These are phyloP conservation scores for Paelopatides confundens DNA, from an alignment of 53 echinoderm and acorn worm genomes.

Conservation along the genomic window DNA sequence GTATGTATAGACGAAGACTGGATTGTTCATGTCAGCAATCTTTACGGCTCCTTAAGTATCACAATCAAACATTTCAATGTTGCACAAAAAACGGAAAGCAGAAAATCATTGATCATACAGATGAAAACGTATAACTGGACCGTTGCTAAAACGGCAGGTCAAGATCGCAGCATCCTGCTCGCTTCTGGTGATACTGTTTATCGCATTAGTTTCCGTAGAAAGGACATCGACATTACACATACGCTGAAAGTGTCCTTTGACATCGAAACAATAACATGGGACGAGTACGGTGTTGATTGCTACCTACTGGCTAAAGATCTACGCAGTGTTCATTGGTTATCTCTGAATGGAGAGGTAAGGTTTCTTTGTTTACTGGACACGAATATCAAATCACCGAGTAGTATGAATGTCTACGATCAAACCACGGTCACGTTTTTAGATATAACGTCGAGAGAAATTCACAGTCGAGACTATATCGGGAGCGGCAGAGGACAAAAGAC, in stretches of 20 bases:
- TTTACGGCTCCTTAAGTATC: neutral
- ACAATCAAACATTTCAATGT: constrained; percentile 12
- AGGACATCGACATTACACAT: neutral
- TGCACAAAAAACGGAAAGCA: neutral
- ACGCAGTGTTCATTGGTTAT: constrained; percentile 19
- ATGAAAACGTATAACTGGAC: neutral
- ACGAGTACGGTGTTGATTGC: constrained; percentile 30
- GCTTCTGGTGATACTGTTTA: neutral
- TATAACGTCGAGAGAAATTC: neutral
- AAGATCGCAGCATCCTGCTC: constrained; percentile 7
- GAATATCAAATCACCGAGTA: neutral
- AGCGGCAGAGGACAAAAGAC: neutral
- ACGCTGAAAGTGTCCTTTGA: neutral
- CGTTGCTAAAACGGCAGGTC: neutral
- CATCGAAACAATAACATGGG: constrained; percentile 21
- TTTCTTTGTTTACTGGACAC: neutral
- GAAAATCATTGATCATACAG: neutral
- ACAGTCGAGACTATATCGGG: neutral
- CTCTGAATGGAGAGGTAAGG: neutral
- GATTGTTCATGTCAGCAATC: constrained; percentile 25
- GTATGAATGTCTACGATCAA: neutral
- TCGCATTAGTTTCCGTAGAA: constrained; percentile 10
- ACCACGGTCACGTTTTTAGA: neutral
- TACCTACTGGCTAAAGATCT: neutral
- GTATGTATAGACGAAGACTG: constrained; percentile 16